Conservation (phyloP, 1,140 invertebrate species). For the Scaptomyza pallida region DNA sequence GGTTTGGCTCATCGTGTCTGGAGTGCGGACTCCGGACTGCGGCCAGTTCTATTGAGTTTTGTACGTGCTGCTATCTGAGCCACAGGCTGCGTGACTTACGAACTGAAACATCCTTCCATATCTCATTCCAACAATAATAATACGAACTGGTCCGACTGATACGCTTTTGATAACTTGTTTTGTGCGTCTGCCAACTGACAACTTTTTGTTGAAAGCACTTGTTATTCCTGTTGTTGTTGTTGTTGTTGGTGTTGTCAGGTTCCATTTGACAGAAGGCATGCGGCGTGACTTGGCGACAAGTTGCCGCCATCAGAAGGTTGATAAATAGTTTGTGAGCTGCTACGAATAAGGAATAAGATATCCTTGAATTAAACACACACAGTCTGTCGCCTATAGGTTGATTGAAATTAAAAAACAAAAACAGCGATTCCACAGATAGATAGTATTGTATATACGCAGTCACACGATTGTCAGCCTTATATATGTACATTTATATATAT, state of each 20-base stretch:
- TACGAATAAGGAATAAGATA: not conserved
- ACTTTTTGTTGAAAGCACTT: slow-evolving; percentile 40
- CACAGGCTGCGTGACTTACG: slow-evolving; percentile 63
- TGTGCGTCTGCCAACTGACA: slow-evolving; percentile 42
- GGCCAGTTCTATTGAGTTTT: slow-evolving; percentile 27
- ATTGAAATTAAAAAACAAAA: slow-evolving; percentile 66
- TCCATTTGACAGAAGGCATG: not conserved
- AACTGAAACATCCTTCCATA: slow-evolving; percentile 32
- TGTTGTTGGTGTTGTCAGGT: too few relatives aligned
- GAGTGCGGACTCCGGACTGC: slow-evolving; percentile 6
- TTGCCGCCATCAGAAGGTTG: slow-evolving; percentile 38
- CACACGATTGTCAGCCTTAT: not conserved
- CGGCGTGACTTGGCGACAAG: slow-evolving; percentile 36
- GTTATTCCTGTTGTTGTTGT: slow-evolving; percentile 24
- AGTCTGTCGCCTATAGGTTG: slow-evolving; percentile 43
- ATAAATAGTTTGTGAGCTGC: slow-evolving; percentile 43
- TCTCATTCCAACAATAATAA: slow-evolving; percentile 20
- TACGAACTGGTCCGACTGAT: slow-evolving; percentile 50
- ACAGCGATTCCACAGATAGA: slow-evolving; percentile 32
- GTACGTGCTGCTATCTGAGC: slow-evolving; percentile 67
- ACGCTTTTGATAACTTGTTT: slow-evolving; percentile 78
- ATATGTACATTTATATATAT: too few relatives aligned
- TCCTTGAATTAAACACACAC: slow-evolving; percentile 46
- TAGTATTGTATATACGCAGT: slow-evolving; percentile 1
- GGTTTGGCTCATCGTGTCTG: slow-evolving; percentile 25